phyloP scores from a whole-genome alignment of 2,113 vertebrate species.

The Alosa alosa region DNA sequence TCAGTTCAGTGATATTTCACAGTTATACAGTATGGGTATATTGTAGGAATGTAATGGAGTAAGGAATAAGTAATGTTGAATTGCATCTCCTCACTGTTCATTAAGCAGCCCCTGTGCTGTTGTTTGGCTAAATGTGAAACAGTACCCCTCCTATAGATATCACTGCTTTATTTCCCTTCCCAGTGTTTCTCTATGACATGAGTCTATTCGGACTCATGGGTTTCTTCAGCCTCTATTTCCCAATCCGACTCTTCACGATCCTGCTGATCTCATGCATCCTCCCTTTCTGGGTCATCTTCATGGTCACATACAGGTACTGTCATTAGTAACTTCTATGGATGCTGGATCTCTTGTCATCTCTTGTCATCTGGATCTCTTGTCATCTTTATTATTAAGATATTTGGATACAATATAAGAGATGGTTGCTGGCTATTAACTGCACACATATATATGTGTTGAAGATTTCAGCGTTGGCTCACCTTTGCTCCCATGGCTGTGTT shows the following conservation, averaged over 20 bases:
- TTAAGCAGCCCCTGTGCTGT: neutral
- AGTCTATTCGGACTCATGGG: conserved; percentile 45
- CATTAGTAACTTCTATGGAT: neutral
- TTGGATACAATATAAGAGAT: neutral
- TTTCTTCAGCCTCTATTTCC: conserved; percentile 22
- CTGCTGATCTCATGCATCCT: conserved; percentile 48
- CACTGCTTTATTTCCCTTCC: neutral
- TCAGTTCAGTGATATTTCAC: no score
- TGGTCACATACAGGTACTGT: conserved; percentile 50
- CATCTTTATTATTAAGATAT: neutral
- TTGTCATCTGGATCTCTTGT: neutral
- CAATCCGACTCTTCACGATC: conserved; percentile 38
- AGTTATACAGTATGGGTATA: no score
- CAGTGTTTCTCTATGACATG: conserved; percentile 50
- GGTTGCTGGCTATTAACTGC: neutral
- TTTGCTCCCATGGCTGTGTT: conserved; percentile 2
- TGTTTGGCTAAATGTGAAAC: no score
- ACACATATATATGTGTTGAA: conserved; percentile 28
- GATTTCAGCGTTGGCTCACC: conserved; percentile 45
- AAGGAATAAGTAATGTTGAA: no score
- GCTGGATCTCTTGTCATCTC: neutral
- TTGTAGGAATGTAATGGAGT: no score
- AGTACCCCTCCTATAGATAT: no score
- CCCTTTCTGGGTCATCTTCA: conserved; percentile 30
- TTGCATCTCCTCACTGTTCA: neutral